phyloP scores from a whole-genome alignment of 30 jellyfish, hydroid and myxozoan genomes.

The Pelagia noctiluca region DNA sequence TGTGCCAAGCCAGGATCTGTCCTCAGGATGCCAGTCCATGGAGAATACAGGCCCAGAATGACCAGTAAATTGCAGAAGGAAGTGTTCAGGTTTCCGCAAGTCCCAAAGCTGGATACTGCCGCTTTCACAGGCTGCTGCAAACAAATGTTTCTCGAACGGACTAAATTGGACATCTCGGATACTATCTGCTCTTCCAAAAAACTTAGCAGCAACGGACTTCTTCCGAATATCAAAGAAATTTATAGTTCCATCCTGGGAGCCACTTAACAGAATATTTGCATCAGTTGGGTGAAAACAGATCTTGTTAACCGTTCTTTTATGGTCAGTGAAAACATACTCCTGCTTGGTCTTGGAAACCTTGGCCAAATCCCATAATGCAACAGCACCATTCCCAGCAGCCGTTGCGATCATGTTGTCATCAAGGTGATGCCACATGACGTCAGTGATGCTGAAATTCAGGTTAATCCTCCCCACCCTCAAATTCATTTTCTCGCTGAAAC shows the following conservation, averaged over 20 bases:
- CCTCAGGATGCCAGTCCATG: slow-evolving; percentile 98
- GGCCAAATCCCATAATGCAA: slow-evolving; percentile 91
- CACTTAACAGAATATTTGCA: slow-evolving; percentile 78
- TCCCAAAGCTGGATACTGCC: slow-evolving; percentile 98
- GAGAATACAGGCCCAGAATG: slow-evolving; percentile 97
- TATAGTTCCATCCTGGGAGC: slow-evolving; percentile 95
- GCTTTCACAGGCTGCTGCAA: slow-evolving; percentile 98
- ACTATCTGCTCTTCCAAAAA: slow-evolving; percentile 90
- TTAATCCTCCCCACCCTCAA: slow-evolving; percentile 87
- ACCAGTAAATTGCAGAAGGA: slow-evolving; percentile 79
- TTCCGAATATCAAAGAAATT: slow-evolving; percentile 79
- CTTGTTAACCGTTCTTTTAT: slow-evolving; percentile 90
- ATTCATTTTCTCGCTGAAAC: slow-evolving; percentile 77
- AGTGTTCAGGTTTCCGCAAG: slow-evolving; percentile 80
- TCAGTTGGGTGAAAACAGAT: slow-evolving; percentile 93
- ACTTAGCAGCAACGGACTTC: slow-evolving; percentile 70
- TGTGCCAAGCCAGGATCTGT: slow-evolving; percentile 90
- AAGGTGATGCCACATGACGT: slow-evolving; percentile 92
- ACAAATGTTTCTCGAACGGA: slow-evolving; percentile 76
- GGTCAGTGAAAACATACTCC: slow-evolving; percentile 88
- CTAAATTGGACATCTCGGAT: slow-evolving; percentile 96
- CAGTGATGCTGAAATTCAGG: slow-evolving; percentile 84
- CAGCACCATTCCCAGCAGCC: slow-evolving; percentile 98
- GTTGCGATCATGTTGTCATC: slow-evolving; percentile 90
- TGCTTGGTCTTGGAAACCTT: slow-evolving; percentile 72